Conservation (phyloP, 2,797 vertebrate species). For the Epinephelus malabaricus region DNA sequence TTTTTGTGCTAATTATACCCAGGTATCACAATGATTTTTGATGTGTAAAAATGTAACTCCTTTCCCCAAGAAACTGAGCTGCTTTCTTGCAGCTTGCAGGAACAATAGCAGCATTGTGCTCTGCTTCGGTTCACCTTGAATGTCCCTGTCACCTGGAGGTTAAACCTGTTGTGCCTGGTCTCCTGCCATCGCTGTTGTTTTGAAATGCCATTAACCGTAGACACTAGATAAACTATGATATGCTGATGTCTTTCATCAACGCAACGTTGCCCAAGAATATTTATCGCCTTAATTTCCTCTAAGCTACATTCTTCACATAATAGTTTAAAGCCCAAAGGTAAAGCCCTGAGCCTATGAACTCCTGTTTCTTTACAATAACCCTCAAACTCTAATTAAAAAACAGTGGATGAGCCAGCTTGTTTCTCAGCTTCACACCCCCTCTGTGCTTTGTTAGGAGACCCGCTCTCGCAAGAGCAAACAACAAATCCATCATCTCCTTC, state of each 20-base stretch:
- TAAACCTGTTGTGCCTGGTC: conserved; percentile 68
- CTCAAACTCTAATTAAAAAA: conserved; percentile 42
- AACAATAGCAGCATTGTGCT: conserved; percentile 60
- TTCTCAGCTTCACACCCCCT: conserved; percentile 50
- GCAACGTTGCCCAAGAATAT: background rate
- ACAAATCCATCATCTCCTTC: conserved; percentile 70
- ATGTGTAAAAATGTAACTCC: background rate
- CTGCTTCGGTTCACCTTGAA: conserved; percentile 1
- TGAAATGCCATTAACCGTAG: conserved; percentile 17
- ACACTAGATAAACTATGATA: background rate
- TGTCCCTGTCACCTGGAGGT: conserved; percentile 15
- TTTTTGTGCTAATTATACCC: background rate
- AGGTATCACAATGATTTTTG: background rate
- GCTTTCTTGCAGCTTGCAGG: background rate
- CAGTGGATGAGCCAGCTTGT: conserved; percentile 29
- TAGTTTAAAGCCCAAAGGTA: background rate
- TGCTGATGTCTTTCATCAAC: background rate
- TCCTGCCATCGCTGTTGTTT: conserved; percentile 5
- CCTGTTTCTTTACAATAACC: conserved; percentile 19
- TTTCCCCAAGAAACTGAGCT: background rate
- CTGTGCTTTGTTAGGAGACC: conserved; percentile 64
- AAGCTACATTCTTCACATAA: background rate
- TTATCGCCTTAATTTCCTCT: background rate
- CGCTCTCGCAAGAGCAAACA: conserved; percentile 63
- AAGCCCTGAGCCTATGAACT: conserved; percentile 4